phyloP scores from a whole-genome alignment of 2,888 invertebrate species.

The Drosophila anomalipes region DNA sequence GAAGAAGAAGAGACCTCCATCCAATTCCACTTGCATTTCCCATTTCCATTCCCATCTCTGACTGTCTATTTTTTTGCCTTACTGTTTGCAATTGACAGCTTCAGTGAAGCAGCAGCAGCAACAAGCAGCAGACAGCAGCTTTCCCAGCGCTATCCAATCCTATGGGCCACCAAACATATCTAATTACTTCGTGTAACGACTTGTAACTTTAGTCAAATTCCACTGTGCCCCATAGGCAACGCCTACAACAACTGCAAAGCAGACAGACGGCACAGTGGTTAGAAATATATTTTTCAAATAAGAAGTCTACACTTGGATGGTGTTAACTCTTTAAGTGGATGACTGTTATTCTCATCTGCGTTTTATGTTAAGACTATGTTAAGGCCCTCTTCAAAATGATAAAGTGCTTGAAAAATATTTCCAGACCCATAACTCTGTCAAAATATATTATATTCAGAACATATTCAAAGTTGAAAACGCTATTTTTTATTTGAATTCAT shows the following conservation, averaged over 20 bases:
- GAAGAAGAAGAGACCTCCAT: background rate
- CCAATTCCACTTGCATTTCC: slow-evolving; percentile 20
- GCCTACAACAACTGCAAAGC: slow-evolving; percentile 39
- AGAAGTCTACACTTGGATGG: background rate
- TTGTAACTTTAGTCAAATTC: slow-evolving; percentile 42
- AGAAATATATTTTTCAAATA: background rate
- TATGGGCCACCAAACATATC: slow-evolving; percentile 59
- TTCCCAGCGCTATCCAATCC: slow-evolving; percentile 57
- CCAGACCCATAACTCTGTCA: background rate
- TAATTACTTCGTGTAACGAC: slow-evolving; percentile 72
- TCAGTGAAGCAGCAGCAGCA: slow-evolving; percentile 57
- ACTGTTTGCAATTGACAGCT: slow-evolving; percentile 54
- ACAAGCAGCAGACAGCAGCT: slow-evolving; percentile 30
- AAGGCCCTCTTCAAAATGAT: background rate
- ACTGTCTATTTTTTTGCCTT: slow-evolving; percentile 2
- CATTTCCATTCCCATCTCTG: slow-evolving; percentile 5
- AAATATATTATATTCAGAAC: background rate
- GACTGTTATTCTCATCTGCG: background rate
- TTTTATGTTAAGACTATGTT: background rate
- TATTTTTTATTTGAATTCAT: background rate
- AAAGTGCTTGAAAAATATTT: background rate
- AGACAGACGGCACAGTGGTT: slow-evolving; percentile 31
- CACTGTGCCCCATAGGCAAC: slow-evolving; percentile 39
- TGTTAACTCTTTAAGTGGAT: slow-evolving; percentile 1
- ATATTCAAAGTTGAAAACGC: background rate